Base-by-base conservation (phyloP, 2,113 vertebrate genomes). In the Morone saxatilis region DNA sequence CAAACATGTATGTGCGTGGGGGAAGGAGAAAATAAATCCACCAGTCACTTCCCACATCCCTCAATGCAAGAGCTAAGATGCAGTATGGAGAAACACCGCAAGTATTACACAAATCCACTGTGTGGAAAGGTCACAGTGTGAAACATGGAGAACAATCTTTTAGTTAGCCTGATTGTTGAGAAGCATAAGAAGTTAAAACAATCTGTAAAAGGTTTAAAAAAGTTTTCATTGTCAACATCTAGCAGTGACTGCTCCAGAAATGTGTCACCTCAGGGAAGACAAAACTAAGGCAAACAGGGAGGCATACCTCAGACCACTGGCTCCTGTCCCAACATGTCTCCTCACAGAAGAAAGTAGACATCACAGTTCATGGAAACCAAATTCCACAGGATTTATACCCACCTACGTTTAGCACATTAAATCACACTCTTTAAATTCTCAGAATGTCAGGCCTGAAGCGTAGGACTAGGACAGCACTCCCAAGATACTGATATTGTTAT, bases 301-400 rank as follows among this genome's bases (percentile, higher is more conserved):
- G 19, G 43, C 51, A 90, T 83, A 57, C 74, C 85, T 86, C 53
- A 70, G 43, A 56, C 75, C 66, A 51, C 51, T 1, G 1, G 5
- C 74, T 90, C 82, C 19, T 92, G 91, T 80, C 83, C 56, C 69
- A 71, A 69, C 92, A 85, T 9, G 92, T 40, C 81, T 41, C 56
- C 5, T 22, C 7, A 10, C 59, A 69, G 5, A 48, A 47, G 13
- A 47, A 12, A 10, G 12, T 47, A 47, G 2, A n/a, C 68, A 48
- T 6, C 17, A 25, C 6, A 56, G 17, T 36, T 66, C 51, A 60
- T 63, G 41, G 43, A 70, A 61, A n/a, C 36, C 12, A 45, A 6
- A 10, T 51, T 56, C 11, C 10, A 65, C 13, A 12, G 7, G 40
- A 22, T 25, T 1, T 50, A 48, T 0, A 54, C 6, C 11, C 22